Conservation (phyloP, 2,797 vertebrate genomes). For the Manis javanica region DNA sequence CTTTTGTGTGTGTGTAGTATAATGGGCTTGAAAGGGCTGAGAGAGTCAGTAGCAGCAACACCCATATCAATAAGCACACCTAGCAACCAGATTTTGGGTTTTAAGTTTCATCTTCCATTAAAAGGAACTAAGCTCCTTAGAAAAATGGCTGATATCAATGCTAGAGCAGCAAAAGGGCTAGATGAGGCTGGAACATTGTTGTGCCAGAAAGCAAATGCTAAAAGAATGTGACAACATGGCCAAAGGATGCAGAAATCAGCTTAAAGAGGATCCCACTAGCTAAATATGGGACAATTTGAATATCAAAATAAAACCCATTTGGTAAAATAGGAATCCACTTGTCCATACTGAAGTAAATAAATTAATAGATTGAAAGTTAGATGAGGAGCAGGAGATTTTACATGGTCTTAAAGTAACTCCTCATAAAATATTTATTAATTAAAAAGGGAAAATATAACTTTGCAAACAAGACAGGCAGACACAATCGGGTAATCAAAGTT, state of each 20-base stretch:
- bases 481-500: constrained; percentile 3
- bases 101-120: neutral
- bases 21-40: neutral
- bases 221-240: neutral
- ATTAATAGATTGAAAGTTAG: neutral
- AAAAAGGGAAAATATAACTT: neutral
- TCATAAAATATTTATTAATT: constrained; percentile 29
- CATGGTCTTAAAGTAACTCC: neutral
- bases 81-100: neutral
- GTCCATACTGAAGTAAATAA: neutral
- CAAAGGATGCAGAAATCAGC: neutral
- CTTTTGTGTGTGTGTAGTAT: neutral
- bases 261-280: neutral
- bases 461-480: neutral
- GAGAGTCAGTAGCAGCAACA: neutral
- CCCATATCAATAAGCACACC: neutral
- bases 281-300: neutral
- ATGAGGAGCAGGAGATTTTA: neutral
- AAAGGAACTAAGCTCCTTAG: neutral
- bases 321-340: neutral
- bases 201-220: neutral
- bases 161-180: neutral
- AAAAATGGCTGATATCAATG: neutral
- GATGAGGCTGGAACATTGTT: neutral
- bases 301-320: neutral